Evolutionary conservation across 1,140 invertebrate species (phyloP).

Genomic region (Drosophila pseudoananassae): DNA sequence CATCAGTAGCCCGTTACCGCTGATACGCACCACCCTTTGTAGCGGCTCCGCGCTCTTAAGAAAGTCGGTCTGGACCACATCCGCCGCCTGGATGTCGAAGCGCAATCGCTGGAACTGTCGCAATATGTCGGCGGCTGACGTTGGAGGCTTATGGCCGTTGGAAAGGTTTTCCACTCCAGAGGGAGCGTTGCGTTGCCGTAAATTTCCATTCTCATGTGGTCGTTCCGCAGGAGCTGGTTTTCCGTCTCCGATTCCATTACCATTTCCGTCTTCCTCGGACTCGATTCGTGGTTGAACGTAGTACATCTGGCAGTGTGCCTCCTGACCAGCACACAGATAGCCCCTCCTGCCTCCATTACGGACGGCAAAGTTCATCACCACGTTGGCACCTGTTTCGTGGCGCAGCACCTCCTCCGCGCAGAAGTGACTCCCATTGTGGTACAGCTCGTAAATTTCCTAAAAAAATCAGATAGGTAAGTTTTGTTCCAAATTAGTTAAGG

Average conservation of each 20-base stretch:
- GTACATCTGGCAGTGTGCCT: conserved; percentile 96
- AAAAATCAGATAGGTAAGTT: neutral
- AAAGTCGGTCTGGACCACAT: conserved; percentile 92
- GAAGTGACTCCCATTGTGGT: conserved; percentile 91
- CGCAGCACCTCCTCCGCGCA: conserved; percentile 93
- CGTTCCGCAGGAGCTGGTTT: conserved; percentile 60
- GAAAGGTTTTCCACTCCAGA: conserved; percentile 71
- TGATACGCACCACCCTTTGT: conserved; percentile 94
- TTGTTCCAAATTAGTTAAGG: neutral
- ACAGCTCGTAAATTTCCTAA: conserved; percentile 96
- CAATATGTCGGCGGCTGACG: conserved; percentile 84
- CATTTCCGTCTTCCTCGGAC: conserved; percentile 68
- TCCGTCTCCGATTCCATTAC: conserved; percentile 24
- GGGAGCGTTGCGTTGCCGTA: conserved; percentile 58
- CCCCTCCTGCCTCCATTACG: conserved; percentile 88
- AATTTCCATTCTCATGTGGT: conserved; percentile 70
- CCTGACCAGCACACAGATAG: conserved; percentile 94
- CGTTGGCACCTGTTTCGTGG: conserved; percentile 94
- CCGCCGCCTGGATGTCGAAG: conserved; percentile 89
- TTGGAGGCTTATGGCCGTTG: conserved; percentile 51
- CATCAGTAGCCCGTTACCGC: conserved; percentile 90
- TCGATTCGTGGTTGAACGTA: conserved; percentile 90
- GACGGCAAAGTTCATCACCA: conserved; percentile 95
- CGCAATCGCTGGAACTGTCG: conserved; percentile 87
- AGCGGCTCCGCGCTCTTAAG: conserved; percentile 89